Base-by-base conservation (phyloP, 2,113 vertebrate species). In the Shinisaurus crocodilurus region DNA sequence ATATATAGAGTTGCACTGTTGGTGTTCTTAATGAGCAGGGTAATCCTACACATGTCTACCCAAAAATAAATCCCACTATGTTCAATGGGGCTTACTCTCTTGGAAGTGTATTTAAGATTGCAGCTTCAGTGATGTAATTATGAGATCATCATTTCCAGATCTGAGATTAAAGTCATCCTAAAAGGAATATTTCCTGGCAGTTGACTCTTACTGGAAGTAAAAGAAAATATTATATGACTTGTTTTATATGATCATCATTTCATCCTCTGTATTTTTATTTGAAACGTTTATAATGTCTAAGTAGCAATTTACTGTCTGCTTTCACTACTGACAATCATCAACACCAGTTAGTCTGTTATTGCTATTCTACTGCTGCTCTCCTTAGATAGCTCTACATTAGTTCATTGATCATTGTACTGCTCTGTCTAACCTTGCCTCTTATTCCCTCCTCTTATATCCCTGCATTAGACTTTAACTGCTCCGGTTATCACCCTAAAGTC, bases 261-360 rank as follows among this genome's bases (percentile, higher is more conserved):
- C 0, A 0, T 72, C 13, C 7, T 69, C 32, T 34, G 37, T 43
- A 12, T 10, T 79, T 29, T 5, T 79, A 40, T 74, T 60, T 84
- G 32, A 84, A 37, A 94, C 34, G 34, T 88, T 72, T 27, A 63
- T 54, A 8, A 2, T 87, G 84, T 65, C 0, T 0, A 1, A 25
- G 54, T 74, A 40, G 85, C 76, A 86, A 69, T 37, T 83, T 4
- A 63, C 67, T 82, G 69, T 54, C 15, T 57, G 5, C n/a, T 82
- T 54, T 82, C 67, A 72, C 48, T 82, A 27, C 48, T 72, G n/a
- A 6, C 10, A 37, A 54, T 54, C 50, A 54, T 54, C 50, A 54
- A 54, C 10, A 54, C 50, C 50, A 54, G 50, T 54, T 54, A 54
- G 50, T 54, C 50, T 54, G 12, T 54, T 54, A 54, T 54, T 54